Base-by-base conservation (phyloP, 2,797 vertebrate genomes). In the Neopelma chrysocephalum region DNA sequence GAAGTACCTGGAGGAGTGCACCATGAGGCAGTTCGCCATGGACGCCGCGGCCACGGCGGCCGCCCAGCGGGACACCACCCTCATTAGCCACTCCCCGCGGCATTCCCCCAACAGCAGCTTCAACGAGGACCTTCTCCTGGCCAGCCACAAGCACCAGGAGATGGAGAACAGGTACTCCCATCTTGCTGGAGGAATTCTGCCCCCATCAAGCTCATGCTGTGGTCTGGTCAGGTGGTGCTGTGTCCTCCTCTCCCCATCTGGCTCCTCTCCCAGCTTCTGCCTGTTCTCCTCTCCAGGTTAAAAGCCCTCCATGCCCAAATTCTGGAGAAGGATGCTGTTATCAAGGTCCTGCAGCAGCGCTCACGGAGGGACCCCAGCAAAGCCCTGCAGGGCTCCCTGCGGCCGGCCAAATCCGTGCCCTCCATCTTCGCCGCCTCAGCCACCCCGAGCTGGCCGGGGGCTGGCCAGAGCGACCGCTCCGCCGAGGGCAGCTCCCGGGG, bases 21-120 rank as follows among this genome's bases (percentile, higher is more conserved):
- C 99, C 89, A 99, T 99, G 99, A 98, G 99, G 78, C 99, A 99
- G 97, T 99, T 99, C 11, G 99, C 99, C 72, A 99, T 99, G 99
- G 99, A 99, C 0, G 99, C 99, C 0, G 99, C 99, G 0, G 99
- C 99, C 75, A 99, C 99, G 0, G 99, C 99, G 0, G 99, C 99
- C 0, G 99, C 99, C 10, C 99, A 99, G 97, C 98, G 99, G 15
- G 99, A 99, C 93, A 99, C 99, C 40, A 99, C 99, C 27, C 99
- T 99, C 94, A 99, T 99, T 98, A 99, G 99, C 90, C 99, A 99
- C 94, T 99, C 99, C 4, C 99, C 99, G 0, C 97, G 98, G n/a
- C 98, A 99, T 76, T 99, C 99, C 0, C 99, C 99, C 20, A 98
- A 99, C 96, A 99, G 97, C 97, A 99, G 99, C 96, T 99, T 99